Percentiles rank a stretch among this genome's conserved stretches.
Conservation (phyloP, 2,113 vertebrate genomes). For the Tamias sibiricus region DNA sequence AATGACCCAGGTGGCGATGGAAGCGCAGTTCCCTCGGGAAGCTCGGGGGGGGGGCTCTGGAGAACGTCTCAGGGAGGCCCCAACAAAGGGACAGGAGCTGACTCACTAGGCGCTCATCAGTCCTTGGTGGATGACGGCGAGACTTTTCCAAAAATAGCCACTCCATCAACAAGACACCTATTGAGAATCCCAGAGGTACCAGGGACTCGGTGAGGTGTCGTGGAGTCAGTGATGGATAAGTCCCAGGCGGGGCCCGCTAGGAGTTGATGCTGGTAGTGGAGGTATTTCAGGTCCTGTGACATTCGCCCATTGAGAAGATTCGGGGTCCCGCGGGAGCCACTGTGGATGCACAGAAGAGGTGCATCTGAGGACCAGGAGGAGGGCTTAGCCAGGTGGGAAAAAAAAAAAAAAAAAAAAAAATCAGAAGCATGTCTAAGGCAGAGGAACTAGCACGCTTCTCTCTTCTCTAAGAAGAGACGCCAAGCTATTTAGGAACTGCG, state of each 20-base stretch:
- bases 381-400: neutral
- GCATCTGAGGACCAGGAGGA: too few relatives aligned
- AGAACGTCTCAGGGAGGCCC: neutral
- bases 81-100: neutral
- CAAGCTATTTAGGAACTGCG: neutral
- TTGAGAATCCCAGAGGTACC: neutral
- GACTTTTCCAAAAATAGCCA: neutral
- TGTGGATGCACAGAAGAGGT: too few relatives aligned
- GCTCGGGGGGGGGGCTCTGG: too few relatives aligned
- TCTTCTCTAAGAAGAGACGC: neutral
- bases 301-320: too few relatives aligned
- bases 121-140: neutral
- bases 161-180: neutral
- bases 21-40: neutral
- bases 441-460: neutral
- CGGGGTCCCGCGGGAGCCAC: neutral
- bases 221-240: neutral
- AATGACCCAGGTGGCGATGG: accelerated
- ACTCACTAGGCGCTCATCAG: neutral
- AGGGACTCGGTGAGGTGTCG: neutral
- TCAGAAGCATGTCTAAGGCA: neutral
- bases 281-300: neutral
- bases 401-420: neutral
- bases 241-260: neutral
- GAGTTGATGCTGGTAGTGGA: neutral